A percentile compares a stretch with the other conserved stretches of the same genome.
Conservation (phyloP, 1,140 invertebrate species). For the Drosophila repletoides region DNA sequence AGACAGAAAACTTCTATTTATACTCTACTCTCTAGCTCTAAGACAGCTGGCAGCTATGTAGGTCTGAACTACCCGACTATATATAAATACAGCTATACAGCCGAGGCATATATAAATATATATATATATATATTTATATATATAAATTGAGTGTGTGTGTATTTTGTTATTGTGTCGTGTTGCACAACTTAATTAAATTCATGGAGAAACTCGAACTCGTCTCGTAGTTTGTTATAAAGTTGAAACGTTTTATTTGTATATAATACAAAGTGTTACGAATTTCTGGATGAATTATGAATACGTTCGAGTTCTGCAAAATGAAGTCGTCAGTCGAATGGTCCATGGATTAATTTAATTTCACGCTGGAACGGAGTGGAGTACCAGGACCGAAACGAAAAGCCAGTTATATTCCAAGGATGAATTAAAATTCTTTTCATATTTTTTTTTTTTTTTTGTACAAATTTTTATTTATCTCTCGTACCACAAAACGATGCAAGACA, state of each 20-base stretch:
- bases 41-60: neutral
- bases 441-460: conserved; percentile 68
- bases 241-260: conserved; percentile 76
- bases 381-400: conserved; percentile 20
- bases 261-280: conserved; percentile 79
- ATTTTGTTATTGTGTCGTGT: conserved; percentile 20
- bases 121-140: neutral
- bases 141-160: conserved; percentile 24
- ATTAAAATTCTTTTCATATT: conserved; percentile 61
- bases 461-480: conserved; percentile 70
- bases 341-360: conserved; percentile 80
- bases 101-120: too few species aligned
- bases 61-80: neutral
- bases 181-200: conserved; percentile 67
- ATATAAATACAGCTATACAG: too few species aligned
- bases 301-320: conserved; percentile 43
- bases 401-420: conserved; percentile 34
- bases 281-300: conserved; percentile 50
- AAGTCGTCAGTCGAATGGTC: conserved; percentile 73
- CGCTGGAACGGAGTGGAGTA: conserved; percentile 24
- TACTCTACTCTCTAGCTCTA: too few species aligned
- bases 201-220: conserved; percentile 42
- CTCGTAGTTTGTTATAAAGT: conserved; percentile 10
- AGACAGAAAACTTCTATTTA: too few species aligned
- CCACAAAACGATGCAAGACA: conserved; percentile 72